These are phyloP conservation scores for Heliconius charithonia DNA, from an alignment of 2,888 invertebrate genomes.

Conservation along the genomic window DNA sequence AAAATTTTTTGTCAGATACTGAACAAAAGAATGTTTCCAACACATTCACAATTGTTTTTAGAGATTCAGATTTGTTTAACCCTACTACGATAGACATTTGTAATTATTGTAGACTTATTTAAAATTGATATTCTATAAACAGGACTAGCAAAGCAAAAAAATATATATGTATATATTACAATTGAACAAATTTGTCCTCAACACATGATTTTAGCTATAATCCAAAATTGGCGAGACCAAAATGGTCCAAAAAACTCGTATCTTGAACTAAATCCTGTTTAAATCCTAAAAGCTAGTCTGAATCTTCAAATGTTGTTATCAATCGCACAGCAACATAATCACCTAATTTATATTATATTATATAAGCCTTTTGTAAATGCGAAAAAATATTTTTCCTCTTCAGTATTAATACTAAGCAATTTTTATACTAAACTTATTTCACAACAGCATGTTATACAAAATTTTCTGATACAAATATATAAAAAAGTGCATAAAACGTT, in stretches of 20 bases:
- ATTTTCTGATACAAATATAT: slow-evolving; percentile 77
- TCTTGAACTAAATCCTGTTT: neutral
- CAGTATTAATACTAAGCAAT: slow-evolving; percentile 23
- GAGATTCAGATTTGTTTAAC: neutral
- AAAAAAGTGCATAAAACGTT: slow-evolving; percentile 81
- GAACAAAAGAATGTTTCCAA: no score
- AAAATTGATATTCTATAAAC: neutral
- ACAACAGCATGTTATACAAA: slow-evolving; percentile 74
- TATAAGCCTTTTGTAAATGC: slow-evolving; percentile 24
- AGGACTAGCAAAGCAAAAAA: neutral
- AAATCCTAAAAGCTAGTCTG: neutral
- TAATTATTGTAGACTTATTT: neutral
- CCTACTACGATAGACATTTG: slow-evolving; percentile 5
- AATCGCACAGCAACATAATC: slow-evolving; percentile 15
- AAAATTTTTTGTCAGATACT: no score
- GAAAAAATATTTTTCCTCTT: slow-evolving; percentile 19
- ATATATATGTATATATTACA: no score
- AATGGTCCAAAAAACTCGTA: neutral
- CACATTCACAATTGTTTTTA: neutral
- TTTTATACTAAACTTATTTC: slow-evolving; percentile 41
- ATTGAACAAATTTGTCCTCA: neutral
- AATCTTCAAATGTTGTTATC: neutral
- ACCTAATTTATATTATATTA: neutral
- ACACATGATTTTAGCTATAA: neutral
- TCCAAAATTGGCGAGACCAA: neutral